These are phyloP conservation scores for Drosophila nigromelanica DNA, from an alignment of 1,140 invertebrate species.

Conservation along the genomic window DNA sequence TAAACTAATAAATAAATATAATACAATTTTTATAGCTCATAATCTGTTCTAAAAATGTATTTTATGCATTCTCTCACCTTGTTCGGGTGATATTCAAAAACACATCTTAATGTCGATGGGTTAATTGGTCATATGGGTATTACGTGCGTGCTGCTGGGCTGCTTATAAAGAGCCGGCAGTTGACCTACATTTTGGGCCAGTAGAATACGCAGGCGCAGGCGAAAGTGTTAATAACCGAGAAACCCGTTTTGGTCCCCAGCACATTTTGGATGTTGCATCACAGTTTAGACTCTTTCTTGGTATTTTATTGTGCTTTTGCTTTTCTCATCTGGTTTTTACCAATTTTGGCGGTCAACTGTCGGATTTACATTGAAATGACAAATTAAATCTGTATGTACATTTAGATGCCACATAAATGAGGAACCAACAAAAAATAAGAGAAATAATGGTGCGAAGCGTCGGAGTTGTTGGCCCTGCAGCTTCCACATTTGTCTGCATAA, in stretches of 20 bases:
- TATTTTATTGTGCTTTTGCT: slow-evolving; percentile 18
- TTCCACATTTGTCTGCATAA: slow-evolving; percentile 61
- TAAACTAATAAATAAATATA: background rate
- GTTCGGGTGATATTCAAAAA: slow-evolving; percentile 1
- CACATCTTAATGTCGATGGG: slow-evolving; percentile 18
- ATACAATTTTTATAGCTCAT: background rate
- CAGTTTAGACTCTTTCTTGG: slow-evolving; percentile 76
- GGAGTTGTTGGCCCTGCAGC: slow-evolving; percentile 65
- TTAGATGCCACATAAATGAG: slow-evolving; percentile 41
- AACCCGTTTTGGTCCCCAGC: slow-evolving; percentile 63
- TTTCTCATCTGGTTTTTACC: slow-evolving; percentile 27
- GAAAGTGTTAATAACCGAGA: slow-evolving; percentile 78
- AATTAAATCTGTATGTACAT: slow-evolving; percentile 59
- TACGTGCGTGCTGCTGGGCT: slow-evolving; percentile 33
- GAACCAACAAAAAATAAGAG: slow-evolving; percentile 13
- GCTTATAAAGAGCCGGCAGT: slow-evolving; percentile 35
- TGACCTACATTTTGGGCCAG: slow-evolving; percentile 67
- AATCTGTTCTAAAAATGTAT: background rate
- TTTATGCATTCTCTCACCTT: background rate
- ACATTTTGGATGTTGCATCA: slow-evolving; percentile 56
- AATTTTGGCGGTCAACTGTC: slow-evolving; percentile 67
- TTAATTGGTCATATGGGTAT: slow-evolving; percentile 30
- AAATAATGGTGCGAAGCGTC: slow-evolving; percentile 39
- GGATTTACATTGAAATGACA: slow-evolving; percentile 77
- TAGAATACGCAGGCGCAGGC: slow-evolving; percentile 65